These are phyloP conservation scores for Ceratosolen fusciceps DNA, from an alignment of 1,140 invertebrate genomes.

Conservation along the genomic window DNA sequence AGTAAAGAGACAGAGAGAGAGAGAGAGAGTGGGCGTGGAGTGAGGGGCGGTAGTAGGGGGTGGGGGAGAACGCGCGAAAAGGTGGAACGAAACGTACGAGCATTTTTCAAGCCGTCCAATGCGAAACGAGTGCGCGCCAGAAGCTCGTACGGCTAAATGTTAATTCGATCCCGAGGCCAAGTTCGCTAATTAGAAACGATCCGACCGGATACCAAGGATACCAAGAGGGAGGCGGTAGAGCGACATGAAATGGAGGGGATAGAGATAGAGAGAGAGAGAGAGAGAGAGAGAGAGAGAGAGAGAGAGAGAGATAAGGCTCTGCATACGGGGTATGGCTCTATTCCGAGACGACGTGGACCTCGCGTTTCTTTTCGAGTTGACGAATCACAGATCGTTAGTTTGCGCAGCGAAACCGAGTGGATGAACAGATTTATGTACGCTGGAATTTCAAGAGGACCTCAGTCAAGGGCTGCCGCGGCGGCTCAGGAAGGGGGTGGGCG, in stretches of 20 bases:
- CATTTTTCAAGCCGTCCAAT: conserved; percentile 44
- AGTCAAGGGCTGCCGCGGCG: not conserved
- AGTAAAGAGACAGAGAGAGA: not conserved
- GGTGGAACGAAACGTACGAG: conserved; percentile 5
- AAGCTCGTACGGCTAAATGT: conserved; percentile 59
- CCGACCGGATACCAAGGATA: conserved; percentile 25
- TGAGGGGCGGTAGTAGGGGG: not conserved
- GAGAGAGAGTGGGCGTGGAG: not conserved
- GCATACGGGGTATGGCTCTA: conserved; percentile 52
- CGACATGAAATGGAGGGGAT: not conserved
- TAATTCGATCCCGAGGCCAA: conserved; percentile 59
- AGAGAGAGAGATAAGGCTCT: not conserved
- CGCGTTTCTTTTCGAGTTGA: conserved; percentile 9
- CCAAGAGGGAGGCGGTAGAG: not conserved
- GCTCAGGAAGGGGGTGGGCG: no score
- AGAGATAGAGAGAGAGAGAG: not conserved
- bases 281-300: not conserved
- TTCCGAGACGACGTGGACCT: conserved; percentile 51
- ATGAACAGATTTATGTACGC: not conserved
- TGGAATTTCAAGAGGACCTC: conserved; percentile 5
- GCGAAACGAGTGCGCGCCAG: conserved; percentile 28
- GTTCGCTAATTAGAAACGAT: conserved; percentile 64
- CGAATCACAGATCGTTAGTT: conserved; percentile 35
- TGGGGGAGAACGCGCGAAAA: not conserved
- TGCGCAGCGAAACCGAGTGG: not conserved